A percentile compares a stretch with the other conserved stretches of the same genome.
These are phyloP conservation scores for Drosophila mojavensis DNA, from an alignment of 1,140 invertebrate species.

Conservation along the genomic window DNA sequence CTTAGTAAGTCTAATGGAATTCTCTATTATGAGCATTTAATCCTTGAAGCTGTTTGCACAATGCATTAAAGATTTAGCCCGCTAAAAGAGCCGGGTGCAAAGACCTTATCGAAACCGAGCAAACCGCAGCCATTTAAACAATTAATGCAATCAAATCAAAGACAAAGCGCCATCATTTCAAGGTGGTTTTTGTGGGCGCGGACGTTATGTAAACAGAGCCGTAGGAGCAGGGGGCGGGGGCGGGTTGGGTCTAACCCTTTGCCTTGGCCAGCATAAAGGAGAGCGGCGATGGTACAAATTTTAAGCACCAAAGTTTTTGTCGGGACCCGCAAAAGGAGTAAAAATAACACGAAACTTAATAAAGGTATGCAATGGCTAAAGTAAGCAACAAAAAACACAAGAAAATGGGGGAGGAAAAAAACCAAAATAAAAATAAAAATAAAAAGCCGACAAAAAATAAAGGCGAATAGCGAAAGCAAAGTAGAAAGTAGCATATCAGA, in stretches of 20 bases:
- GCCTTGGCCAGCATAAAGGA: slow-evolving; percentile 12
- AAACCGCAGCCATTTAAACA: slow-evolving; percentile 47
- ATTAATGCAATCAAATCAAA: slow-evolving; percentile 57
- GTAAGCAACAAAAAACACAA: slow-evolving; percentile 62
- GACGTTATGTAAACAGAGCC: slow-evolving; percentile 5
- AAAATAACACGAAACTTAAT: slow-evolving; percentile 59
- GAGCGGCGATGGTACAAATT: slow-evolving; percentile 49
- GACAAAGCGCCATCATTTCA: slow-evolving; percentile 44
- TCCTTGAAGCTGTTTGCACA: background rate
- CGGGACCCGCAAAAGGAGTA: slow-evolving; percentile 29
- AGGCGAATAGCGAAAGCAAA: slow-evolving; percentile 18
- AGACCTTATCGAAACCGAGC: background rate
- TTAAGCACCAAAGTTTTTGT: slow-evolving; percentile 62
- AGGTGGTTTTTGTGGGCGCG: slow-evolving; percentile 37
- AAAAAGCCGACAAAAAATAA: background rate
- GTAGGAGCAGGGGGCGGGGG: background rate
- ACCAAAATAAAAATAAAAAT: background rate
- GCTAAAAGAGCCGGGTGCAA: background rate
- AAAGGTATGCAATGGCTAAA: slow-evolving; percentile 68
- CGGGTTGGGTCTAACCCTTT: background rate
- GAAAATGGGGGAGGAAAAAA: slow-evolving; percentile 5
- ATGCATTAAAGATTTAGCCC: background rate
- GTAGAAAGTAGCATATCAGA: slow-evolving; percentile 75
- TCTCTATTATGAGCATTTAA: too few species aligned
- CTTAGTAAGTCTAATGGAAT: too few species aligned